Conservation (phyloP, 2,113 vertebrate genomes). For the Hemibagrus wyckioides region DNA sequence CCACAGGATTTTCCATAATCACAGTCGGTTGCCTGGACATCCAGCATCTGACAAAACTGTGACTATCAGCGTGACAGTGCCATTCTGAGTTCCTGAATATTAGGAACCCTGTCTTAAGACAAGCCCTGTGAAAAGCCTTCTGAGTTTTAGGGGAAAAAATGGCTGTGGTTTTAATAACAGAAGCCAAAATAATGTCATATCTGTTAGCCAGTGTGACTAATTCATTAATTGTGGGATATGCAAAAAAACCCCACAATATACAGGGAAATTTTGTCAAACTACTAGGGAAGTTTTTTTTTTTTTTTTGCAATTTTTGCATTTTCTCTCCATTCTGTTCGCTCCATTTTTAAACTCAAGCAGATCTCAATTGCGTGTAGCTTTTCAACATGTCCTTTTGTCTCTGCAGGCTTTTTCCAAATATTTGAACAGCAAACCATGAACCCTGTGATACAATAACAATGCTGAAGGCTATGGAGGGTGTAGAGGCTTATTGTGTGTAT, state of each 20-base stretch:
- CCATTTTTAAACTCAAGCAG: background rate
- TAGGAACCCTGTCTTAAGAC: background rate
- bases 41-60: too few species aligned
- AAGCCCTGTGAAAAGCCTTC: background rate
- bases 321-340: background rate
- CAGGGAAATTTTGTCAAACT: background rate
- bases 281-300: background rate
- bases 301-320: background rate
- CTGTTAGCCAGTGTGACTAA: background rate
- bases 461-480: background rate
- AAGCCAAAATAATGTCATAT: background rate
- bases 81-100: background rate
- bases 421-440: background rate
- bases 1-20: background rate
- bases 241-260: background rate
- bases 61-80: background rate
- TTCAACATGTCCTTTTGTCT: slow-evolving; percentile 22
- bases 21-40: background rate
- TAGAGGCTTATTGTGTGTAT: background rate
- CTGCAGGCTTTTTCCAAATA: background rate
- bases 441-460: background rate
- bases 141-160: background rate
- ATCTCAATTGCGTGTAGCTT: background rate
- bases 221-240: background rate
- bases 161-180: background rate